Conservation (phyloP, 2,113 vertebrate genomes). For the Antigone vipio region DNA sequence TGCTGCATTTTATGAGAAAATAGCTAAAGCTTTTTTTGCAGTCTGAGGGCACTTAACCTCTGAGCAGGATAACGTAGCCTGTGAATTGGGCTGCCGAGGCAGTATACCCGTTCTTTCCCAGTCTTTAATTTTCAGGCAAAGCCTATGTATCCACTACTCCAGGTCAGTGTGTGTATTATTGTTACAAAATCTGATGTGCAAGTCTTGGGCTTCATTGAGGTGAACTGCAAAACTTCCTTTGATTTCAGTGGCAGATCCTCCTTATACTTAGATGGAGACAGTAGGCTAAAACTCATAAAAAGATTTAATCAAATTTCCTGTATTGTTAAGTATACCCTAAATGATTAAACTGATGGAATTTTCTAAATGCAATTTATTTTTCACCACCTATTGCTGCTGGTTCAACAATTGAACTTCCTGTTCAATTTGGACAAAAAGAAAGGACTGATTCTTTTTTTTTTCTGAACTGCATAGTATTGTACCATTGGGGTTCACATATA, state of each 20-base stretch:
- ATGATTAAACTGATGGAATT: not conserved
- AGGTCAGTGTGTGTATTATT: not conserved
- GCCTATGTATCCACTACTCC: not conserved
- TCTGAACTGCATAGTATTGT: not conserved
- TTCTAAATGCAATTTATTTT: slow-evolving; percentile 9
- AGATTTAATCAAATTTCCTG: not conserved
- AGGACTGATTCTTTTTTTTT: not conserved
- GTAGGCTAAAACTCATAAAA: not conserved
- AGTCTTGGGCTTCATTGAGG: not conserved
- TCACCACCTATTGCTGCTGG: not conserved
- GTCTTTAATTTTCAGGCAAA: not conserved
- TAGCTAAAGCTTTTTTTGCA: not conserved
- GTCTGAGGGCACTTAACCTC: not conserved
- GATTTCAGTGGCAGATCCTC: not conserved
- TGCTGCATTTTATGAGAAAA: not conserved
- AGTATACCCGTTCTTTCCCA: not conserved
- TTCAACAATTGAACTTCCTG: not conserved
- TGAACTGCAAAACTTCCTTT: not conserved
- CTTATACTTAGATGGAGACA: not conserved
- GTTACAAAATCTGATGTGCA: not conserved
- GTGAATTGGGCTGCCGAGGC: not conserved
- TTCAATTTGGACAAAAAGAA: not conserved
- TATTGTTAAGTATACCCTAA: not conserved
- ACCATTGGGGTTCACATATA: not conserved
- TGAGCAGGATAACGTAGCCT: not conserved